phyloP scores from a whole-genome alignment of 2,797 vertebrate species.

The Phylloscopus collybita region DNA sequence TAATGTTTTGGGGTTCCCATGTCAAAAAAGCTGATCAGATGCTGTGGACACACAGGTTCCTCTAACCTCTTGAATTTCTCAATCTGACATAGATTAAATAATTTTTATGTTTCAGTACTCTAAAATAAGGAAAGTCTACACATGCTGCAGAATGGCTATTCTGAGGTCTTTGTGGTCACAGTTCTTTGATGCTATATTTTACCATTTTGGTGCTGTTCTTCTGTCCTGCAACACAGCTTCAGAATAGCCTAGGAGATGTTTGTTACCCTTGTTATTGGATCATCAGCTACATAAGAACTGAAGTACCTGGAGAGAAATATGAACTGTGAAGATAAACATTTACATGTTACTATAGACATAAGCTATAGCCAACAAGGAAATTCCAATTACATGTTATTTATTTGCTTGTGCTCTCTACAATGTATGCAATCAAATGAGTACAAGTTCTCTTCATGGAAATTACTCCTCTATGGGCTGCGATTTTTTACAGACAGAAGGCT shows the following conservation, averaged over 20 bases:
- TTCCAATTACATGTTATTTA: neutral
- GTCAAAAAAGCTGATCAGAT: neutral
- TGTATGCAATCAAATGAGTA: neutral
- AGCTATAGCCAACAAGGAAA: neutral
- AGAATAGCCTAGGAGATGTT: neutral
- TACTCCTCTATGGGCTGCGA: neutral
- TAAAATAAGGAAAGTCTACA: neutral
- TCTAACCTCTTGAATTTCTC: neutral
- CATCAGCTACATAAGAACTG: neutral
- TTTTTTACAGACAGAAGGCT: neutral
- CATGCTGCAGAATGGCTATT: neutral
- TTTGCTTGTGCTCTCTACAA: neutral
- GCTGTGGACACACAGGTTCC: neutral
- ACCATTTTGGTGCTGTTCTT: neutral
- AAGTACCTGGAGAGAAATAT: neutral
- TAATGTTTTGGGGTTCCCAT: neutral
- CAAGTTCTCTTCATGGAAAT: neutral
- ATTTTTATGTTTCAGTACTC: neutral
- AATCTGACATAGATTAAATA: neutral
- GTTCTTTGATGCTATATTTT: neutral
- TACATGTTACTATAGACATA: neutral
- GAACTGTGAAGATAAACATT: neutral
- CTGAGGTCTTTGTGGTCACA: neutral
- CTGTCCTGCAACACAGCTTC: neutral
- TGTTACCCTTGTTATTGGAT: neutral